Conservation (phyloP, 2,797 vertebrate species). For the Onychomys torridus region DNA sequence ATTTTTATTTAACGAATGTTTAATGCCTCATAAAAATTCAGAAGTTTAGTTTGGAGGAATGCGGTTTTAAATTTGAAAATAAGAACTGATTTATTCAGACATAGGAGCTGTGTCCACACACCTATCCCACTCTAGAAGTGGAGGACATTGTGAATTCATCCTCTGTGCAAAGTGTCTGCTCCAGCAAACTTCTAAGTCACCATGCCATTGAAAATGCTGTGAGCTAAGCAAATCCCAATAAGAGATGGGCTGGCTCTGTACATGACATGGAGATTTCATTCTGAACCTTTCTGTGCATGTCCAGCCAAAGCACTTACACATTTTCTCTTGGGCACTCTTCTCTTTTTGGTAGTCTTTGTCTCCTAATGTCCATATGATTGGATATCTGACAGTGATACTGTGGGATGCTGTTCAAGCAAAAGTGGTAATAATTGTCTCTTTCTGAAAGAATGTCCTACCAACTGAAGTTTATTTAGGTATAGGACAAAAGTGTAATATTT, state of each 20-base stretch:
- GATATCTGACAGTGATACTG: background rate
- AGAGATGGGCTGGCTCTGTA: background rate
- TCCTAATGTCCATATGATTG: background rate
- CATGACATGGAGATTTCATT: background rate
- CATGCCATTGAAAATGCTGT: background rate
- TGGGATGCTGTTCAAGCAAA: background rate
- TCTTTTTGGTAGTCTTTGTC: background rate
- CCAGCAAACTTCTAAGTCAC: background rate
- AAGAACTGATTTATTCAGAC: background rate
- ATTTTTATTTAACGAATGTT: background rate
- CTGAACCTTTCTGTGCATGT: background rate
- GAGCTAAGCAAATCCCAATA: background rate
- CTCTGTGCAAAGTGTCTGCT: background rate
- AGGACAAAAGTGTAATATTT: constrained; percentile 8
- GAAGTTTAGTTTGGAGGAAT: background rate
- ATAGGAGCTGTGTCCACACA: too few species aligned
- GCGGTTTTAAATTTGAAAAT: background rate
- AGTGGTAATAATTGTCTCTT: background rate
- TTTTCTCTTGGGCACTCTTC: background rate
- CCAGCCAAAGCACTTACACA: background rate
- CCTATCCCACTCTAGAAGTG: background rate
- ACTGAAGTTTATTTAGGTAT: background rate
- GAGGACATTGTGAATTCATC: background rate
- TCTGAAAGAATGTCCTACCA: background rate
- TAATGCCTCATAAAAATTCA: background rate